Conservation (phyloP, 1,140 invertebrate species). For the Calliphora vicina region DNA sequence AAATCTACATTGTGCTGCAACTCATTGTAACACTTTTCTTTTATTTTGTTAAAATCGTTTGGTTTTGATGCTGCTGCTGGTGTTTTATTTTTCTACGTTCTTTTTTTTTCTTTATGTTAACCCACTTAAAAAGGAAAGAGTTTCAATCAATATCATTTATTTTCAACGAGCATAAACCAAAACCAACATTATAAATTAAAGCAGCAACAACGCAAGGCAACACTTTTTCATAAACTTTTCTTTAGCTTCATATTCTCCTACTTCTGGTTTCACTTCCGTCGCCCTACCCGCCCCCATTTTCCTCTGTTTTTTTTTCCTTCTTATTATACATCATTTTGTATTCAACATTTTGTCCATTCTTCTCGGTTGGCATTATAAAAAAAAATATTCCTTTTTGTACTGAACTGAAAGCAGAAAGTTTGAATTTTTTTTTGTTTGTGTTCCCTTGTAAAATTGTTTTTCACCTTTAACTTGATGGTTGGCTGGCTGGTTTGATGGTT, state of each 20-base stretch:
- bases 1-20: no score
- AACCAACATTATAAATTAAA: constrained; percentile 1
- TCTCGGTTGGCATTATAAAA: background rate
- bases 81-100: background rate
- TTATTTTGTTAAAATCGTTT: no score
- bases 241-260: background rate
- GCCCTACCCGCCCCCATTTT: no score
- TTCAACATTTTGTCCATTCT: background rate
- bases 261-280: background rate
- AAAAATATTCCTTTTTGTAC: no score
- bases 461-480: constrained; percentile 16
- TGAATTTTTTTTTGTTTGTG: background rate
- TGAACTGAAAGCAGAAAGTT: background rate
- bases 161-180: background rate
- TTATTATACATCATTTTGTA: background rate
- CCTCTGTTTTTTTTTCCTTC: background rate
- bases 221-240: background rate
- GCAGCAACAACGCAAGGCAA: background rate
- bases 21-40: no score
- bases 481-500: background rate
- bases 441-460: background rate
- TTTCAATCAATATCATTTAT: background rate
- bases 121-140: background rate
- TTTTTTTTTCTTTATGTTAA: background rate
- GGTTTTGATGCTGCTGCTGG: no score